A percentile compares a stretch with the other conserved stretches of the same genome.
These are phyloP conservation scores for Amniataba percoides DNA, from an alignment of 2,797 vertebrate genomes.

Conservation along the genomic window DNA sequence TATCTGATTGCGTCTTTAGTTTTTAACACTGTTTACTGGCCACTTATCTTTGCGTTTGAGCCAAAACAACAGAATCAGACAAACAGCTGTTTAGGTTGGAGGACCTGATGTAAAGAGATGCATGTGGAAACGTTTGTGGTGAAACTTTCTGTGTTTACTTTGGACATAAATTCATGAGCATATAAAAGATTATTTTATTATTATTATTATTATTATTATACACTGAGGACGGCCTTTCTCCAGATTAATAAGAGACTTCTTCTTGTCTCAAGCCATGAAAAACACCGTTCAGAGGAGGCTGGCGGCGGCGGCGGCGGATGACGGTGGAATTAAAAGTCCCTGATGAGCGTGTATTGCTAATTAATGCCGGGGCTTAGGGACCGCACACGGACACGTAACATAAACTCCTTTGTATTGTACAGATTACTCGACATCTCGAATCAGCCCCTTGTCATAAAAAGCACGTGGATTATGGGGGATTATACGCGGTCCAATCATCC, in stretches of 20 bases:
- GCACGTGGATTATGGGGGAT: conserved; percentile 52
- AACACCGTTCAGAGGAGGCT: not conserved
- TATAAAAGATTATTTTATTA: too few species aligned
- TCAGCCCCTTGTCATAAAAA: not conserved
- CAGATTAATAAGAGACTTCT: not conserved
- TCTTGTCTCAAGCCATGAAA: not conserved
- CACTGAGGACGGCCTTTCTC: rapidly evolving
- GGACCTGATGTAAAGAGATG: too few species aligned
- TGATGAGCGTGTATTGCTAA: conserved; percentile 37
- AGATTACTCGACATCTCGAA: conserved; percentile 18
- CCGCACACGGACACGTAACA: conserved; percentile 44
- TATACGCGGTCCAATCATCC: conserved; percentile 13
- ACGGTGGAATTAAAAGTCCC: conserved; percentile 17
- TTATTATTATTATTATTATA: too few species aligned
- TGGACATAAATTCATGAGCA: not conserved
- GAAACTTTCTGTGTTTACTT: not conserved
- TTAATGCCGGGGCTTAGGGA: conserved; percentile 52
- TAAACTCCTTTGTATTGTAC: conserved; percentile 29
- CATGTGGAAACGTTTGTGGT: too few species aligned
- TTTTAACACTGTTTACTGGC: too few species aligned
- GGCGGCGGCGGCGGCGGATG: not conserved
- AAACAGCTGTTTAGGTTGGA: too few species aligned
- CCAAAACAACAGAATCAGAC: too few species aligned
- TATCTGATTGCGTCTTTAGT: too few species aligned
- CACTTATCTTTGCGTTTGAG: too few species aligned